A percentile compares a stretch with the other conserved stretches of the same genome.
These are phyloP conservation scores for Ypsolopha sequella DNA, from an alignment of 2,888 invertebrate species.

Conservation along the genomic window DNA sequence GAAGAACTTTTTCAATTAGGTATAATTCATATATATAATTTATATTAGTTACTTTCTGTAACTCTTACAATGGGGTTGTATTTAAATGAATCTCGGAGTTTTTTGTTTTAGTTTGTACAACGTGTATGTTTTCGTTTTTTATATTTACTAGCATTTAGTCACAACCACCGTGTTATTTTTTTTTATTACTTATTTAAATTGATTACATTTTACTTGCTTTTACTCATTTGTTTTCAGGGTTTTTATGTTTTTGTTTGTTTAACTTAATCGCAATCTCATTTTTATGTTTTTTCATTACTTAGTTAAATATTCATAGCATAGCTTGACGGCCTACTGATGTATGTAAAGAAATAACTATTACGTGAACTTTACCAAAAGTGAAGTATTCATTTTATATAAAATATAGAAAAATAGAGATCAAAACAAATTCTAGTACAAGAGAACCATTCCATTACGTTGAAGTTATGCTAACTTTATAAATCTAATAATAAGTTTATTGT, in stretches of 20 bases:
- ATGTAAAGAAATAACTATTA: neutral
- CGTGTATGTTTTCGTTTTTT: too few species aligned
- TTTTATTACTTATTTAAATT: constrained; percentile 10
- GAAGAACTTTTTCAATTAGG: too few species aligned
- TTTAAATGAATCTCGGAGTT: too few species aligned
- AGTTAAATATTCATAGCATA: constrained; percentile 16
- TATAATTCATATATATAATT: too few species aligned
- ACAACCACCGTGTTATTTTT: constrained; percentile 9
- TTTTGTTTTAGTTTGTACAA: too few species aligned
- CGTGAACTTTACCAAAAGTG: constrained; percentile 34
- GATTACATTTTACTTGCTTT: constrained; percentile 11
- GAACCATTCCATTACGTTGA: constrained; percentile 33
- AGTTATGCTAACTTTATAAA: constrained; percentile 8
- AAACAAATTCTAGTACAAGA: constrained; percentile 26
- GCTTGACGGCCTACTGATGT: constrained; percentile 27
- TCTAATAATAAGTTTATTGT: constrained; percentile 13
- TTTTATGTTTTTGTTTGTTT: constrained; percentile 10
- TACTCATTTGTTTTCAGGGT: constrained; percentile 12
- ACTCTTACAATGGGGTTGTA: too few species aligned
- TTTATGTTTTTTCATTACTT: constrained; percentile 18
- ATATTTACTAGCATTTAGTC: neutral
- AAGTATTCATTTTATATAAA: constrained; percentile 36
- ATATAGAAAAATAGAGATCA: constrained; percentile 13
- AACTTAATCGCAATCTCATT: constrained; percentile 52
- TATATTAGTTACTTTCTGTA: too few species aligned